A percentile compares a stretch with the other conserved stretches of the same genome.
phyloP scores from a whole-genome alignment of 1,140 invertebrate species.

The Hestina assimilis region DNA sequence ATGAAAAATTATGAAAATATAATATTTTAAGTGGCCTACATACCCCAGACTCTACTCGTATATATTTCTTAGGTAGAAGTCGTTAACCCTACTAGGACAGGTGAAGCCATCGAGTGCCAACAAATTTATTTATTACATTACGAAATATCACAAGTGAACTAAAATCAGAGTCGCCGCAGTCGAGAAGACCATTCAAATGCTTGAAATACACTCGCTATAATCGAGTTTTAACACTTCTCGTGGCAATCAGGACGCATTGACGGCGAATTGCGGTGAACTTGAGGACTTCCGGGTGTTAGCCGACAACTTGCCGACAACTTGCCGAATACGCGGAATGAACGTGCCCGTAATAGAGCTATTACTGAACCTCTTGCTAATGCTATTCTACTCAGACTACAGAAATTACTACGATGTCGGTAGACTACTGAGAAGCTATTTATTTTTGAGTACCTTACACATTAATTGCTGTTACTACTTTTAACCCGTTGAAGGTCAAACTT shows the following conservation, averaged over 20 bases:
- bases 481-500: no score
- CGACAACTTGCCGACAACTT: slow-evolving; percentile 9
- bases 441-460: no score
- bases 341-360: not conserved
- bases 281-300: slow-evolving; percentile 15
- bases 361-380: not conserved
- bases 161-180: not conserved
- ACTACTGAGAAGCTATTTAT: no score
- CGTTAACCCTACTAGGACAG: no score
- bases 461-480: no score
- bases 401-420: not conserved
- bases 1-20: no score
- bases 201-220: slow-evolving; percentile 5
- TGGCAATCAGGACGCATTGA: slow-evolving; percentile 23
- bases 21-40: no score
- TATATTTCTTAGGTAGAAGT: no score
- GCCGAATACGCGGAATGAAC: slow-evolving; percentile 2
- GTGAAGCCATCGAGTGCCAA: no score
- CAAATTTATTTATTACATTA: no score
- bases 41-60: no score
- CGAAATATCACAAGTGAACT: not conserved
- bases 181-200: slow-evolving; percentile 1
- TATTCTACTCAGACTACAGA: not conserved
- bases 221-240: slow-evolving; percentile 16
- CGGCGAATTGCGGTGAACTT: slow-evolving; percentile 1